Percentiles rank a stretch among this genome's conserved stretches.
phyloP scores from a whole-genome alignment of 2,888 invertebrate genomes.

The Gymnosoma rotundatum region DNA sequence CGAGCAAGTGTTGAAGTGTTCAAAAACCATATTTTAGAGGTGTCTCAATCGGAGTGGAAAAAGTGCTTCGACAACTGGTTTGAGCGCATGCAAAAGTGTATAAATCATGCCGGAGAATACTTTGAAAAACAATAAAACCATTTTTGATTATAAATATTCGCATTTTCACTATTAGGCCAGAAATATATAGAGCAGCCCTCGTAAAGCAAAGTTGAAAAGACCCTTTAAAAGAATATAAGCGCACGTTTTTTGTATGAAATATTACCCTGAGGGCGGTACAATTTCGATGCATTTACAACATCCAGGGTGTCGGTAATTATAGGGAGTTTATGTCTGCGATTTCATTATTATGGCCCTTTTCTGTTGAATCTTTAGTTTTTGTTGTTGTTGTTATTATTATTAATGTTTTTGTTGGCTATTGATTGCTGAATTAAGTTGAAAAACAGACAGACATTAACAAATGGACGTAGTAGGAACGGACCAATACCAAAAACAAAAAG shows the following conservation, averaged over 20 bases:
- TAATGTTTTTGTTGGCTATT: conserved; percentile 71
- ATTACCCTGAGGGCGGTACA: conserved; percentile 80
- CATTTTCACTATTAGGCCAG: too few species aligned
- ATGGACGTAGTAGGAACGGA: conserved; percentile 43
- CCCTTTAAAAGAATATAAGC: conserved; percentile 56
- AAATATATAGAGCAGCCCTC: too few species aligned
- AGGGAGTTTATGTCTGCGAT: conserved; percentile 82
- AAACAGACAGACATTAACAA: conserved; percentile 62
- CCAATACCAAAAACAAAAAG: conserved; percentile 11
- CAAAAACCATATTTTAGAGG: too few species aligned
- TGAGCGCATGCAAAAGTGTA: too few species aligned
- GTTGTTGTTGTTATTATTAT: conserved; percentile 71
- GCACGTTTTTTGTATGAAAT: conserved; percentile 76
- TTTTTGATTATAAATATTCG: too few species aligned
- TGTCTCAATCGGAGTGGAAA: too few species aligned
- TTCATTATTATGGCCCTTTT: conserved; percentile 77
- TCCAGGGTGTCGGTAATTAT: conserved; percentile 82
- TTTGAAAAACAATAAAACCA: too few species aligned
- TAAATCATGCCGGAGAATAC: too few species aligned
- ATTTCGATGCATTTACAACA: conserved; percentile 81
- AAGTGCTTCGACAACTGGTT: too few species aligned
- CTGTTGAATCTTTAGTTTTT: conserved; percentile 38
- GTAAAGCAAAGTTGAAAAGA: conserved; percentile 25
- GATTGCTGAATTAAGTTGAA: conserved; percentile 79
- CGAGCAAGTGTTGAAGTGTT: too few species aligned